phyloP scores from a whole-genome alignment of 2,113 vertebrate genomes.

The Synchiropus splendidus region DNA sequence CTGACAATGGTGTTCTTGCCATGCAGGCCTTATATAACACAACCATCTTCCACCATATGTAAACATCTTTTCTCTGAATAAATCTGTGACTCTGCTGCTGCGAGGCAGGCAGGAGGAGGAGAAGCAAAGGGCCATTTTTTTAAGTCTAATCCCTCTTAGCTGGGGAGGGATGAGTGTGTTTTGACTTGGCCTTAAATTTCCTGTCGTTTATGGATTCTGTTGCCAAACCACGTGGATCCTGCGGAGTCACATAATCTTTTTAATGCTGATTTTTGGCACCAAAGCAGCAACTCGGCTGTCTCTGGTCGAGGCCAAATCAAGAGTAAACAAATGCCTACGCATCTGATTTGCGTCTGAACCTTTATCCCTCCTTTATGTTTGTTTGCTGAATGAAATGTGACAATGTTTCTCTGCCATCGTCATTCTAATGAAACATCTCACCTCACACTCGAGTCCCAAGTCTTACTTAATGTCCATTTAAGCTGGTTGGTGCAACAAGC shows the following conservation, averaged over 20 bases:
- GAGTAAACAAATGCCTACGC: constrained; percentile 26
- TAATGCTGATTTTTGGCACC: constrained; percentile 41
- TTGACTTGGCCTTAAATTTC: constrained; percentile 54
- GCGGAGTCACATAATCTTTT: constrained; percentile 47
- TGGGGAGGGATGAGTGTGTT: constrained; percentile 52
- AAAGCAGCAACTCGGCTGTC: constrained; percentile 11
- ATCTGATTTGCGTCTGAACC: constrained; percentile 24
- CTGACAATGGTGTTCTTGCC: constrained; percentile 10
- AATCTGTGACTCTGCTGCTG: constrained; percentile 16
- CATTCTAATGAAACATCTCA: too few species aligned
- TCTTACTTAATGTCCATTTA: too few species aligned
- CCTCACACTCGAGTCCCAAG: too few species aligned
- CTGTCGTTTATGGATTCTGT: constrained; percentile 49
- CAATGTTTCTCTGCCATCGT: too few species aligned
- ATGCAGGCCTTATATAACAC: constrained; percentile 22
- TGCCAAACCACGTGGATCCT: constrained; percentile 54
- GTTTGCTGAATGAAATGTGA: constrained; percentile 34
- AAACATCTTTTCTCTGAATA: constrained; percentile 8
- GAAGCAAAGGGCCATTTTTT: constrained; percentile 24
- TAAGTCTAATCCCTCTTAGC: constrained; percentile 56
- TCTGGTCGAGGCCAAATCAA: constrained; percentile 38
- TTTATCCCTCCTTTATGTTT: constrained; percentile 10
- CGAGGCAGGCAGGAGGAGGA: constrained; percentile 15
- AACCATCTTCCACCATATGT: constrained; percentile 16
- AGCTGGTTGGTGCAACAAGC: too few species aligned